Base-by-base conservation (phyloP, 2,888 invertebrate genomes). In the Drosophila kambysellisi region DNA sequence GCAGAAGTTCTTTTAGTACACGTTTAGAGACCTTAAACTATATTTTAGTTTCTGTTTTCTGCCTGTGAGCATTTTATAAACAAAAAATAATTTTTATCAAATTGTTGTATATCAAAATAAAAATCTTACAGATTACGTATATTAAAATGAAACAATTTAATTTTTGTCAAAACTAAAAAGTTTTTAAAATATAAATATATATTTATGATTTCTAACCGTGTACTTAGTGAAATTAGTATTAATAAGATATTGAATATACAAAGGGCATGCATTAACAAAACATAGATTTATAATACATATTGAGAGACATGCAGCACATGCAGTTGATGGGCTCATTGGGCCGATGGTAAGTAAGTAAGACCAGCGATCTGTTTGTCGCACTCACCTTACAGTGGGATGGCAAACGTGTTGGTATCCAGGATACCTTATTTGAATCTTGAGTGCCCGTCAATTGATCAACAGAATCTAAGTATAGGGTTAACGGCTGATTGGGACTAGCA, bases 391-490 rank as follows among this genome's bases (percentile, higher is more conserved):
- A 98, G 93, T 97, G 94, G 1, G 95, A 95, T 0, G 99, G 99
- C 39, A 99, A 94, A 76, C 97, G 94, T 0, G 98, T 97, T 0
- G 99, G 99, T 83, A 99, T 94, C 99, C 99, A 99, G 0, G 99
- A 97, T 39, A 99, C 96, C 93, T 98, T 98, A 89, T 98, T 99
- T 33, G 98, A 97, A 88, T 98, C 98, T 83, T 98, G 98, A 0
- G 98, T 96, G 0, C 98, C 98, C 8, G 98, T 99, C 57, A 99
- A 94, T 93, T 99, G 99, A 94, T 99, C 99, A 1, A 99, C 97
- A 0, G 99, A 99, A 93, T 99, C 99, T 88, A 99, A 94, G 92
- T 98, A 98, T 51, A 99, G 94, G 0, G 98, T 95, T 52, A 99
- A 94, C 0, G 99, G 99, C 89, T 98, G 97, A 83, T 97, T 96